phyloP scores from a whole-genome alignment of 2,797 vertebrate species.

The Sardinella longiceps region DNA sequence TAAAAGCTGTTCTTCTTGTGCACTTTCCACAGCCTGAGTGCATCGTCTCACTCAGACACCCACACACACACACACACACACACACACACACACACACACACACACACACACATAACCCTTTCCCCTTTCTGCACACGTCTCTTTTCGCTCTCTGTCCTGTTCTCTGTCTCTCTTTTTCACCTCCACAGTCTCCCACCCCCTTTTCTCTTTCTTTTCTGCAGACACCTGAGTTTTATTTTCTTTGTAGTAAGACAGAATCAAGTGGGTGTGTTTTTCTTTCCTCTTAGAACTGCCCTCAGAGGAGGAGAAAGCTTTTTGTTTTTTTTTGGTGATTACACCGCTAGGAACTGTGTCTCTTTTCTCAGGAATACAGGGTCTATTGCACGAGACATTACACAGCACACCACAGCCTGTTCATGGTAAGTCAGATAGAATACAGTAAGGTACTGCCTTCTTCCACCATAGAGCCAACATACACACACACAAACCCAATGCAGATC shows the following conservation, averaged over 20 bases:
- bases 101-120: too few relatives aligned
- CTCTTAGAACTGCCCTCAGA: background rate
- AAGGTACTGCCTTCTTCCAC: background rate
- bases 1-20: background rate
- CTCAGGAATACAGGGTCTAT: background rate
- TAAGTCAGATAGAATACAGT: background rate
- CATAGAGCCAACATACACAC: background rate
- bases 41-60: background rate
- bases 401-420: background rate
- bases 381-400: background rate
- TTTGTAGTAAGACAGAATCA: background rate
- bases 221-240: conserved; percentile 5
- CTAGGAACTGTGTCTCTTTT: background rate
- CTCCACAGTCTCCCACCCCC: conserved; percentile 19
- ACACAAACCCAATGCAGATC: background rate
- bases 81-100: too few relatives aligned
- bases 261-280: background rate
- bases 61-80: too few relatives aligned
- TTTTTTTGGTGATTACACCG: background rate
- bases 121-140: too few relatives aligned
- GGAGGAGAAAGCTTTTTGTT: background rate
- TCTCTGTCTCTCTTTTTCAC: conserved; percentile 26
- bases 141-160: too few relatives aligned
- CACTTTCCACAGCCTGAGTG: background rate
- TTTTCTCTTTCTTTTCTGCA: conserved; percentile 25